phyloP scores from a whole-genome alignment of 2,113 vertebrate genomes.

The Onychorhynchus coronatus region DNA sequence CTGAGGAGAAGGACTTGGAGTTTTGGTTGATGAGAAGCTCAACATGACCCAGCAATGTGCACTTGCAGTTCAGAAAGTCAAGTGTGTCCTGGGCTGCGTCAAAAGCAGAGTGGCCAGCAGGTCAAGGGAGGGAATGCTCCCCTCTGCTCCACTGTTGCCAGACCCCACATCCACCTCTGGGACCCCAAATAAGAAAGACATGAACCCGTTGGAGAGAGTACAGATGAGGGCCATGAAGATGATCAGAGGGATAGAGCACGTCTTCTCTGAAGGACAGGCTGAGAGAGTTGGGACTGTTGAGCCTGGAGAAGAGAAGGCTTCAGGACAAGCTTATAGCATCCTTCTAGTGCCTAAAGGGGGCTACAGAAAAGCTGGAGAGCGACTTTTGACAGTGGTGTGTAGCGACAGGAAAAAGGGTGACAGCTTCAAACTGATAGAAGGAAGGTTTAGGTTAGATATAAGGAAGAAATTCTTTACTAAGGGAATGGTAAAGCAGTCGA shows the following conservation, averaged over 20 bases:
- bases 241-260: not conserved
- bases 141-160: not conserved
- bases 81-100: not conserved
- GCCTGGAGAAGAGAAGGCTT: not conserved
- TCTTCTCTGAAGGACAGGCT: not conserved
- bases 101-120: not conserved
- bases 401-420: not conserved
- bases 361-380: not conserved
- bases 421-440: not conserved
- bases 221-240: not conserved
- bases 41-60: not conserved
- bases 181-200: not conserved
- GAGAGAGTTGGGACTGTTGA: not conserved
- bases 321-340: not conserved
- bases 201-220: not conserved
- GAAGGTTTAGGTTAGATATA: not conserved
- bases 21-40: not conserved
- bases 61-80: not conserved
- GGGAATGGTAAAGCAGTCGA: not conserved
- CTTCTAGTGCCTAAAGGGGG: not conserved
- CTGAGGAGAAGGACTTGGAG: not conserved
- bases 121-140: not conserved
- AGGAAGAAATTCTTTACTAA: not conserved
- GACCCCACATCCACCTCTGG: not conserved
- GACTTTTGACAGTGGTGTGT: not conserved